Evolutionary conservation across 2,797 vertebrate species (phyloP).

Genomic region (Sternotherus odoratus): DNA sequence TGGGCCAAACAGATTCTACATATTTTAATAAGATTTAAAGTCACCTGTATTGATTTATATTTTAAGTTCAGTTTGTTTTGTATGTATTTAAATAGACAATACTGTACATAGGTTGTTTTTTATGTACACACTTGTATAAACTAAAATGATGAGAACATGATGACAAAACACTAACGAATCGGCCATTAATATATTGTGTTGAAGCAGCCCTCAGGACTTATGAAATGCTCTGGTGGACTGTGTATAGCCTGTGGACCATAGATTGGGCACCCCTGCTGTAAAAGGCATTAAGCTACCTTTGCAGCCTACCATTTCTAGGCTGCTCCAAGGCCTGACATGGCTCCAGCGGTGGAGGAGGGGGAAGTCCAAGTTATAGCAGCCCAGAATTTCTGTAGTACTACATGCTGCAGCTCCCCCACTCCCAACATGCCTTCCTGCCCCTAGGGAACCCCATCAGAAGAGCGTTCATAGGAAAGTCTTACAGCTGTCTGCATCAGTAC

Average conservation of each 20-base stretch:
- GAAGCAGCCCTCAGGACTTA: neutral
- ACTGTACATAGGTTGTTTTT: neutral
- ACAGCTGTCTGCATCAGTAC: neutral
- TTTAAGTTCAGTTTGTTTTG: neutral
- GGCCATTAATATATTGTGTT: neutral
- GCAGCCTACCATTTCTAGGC: neutral
- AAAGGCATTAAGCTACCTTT: neutral
- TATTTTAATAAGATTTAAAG: too few relatives aligned
- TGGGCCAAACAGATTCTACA: too few relatives aligned
- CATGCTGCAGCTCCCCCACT: neutral
- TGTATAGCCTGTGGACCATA: neutral
- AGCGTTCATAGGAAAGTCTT: neutral
- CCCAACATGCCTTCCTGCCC: neutral
- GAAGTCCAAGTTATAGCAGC: neutral
- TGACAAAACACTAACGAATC: neutral
- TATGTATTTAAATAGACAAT: neutral
- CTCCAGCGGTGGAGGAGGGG: neutral
- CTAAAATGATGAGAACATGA: neutral
- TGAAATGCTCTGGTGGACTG: neutral
- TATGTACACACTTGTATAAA: neutral
- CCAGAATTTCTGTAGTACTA: neutral
- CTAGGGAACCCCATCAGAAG: neutral
- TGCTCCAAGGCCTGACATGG: neutral
- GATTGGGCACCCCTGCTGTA: neutral
- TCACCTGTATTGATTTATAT: neutral